Base-by-base conservation (phyloP, 2,113 vertebrate species). In the Hippocampus abdominalis region DNA sequence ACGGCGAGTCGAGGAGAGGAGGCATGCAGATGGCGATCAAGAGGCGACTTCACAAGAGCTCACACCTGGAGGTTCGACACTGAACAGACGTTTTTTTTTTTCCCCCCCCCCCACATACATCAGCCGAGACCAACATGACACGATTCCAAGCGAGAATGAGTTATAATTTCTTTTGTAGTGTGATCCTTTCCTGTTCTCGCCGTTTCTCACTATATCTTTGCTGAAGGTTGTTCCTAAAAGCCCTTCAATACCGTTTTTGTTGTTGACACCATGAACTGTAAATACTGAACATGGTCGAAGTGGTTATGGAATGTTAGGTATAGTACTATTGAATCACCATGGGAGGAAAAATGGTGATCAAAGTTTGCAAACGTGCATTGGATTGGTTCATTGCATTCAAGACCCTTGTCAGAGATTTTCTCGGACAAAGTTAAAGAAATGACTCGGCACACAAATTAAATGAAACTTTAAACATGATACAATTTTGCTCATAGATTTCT, bases 1-100 rank as follows among this genome's bases (percentile, higher is more conserved):
- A 46, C 32, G 42, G 60, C 54, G 65, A 76, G 72, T 69, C 32
- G 62, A 44, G 39, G 70, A 75, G 73, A 71, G 73, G 56, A 77
- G 72, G 59, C 6, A 65, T 48, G 36, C 68, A 64, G 68, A 69
- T 4, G 9, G 63, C 23, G 29, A 79, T 81, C 72, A 79, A 64
- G 57, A 39, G 42, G 65, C 61, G 25, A 75, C 36, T 66, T 72
- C 54, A 73, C 48, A 70, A 62, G 40, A 64, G 65, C 36, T 29
- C 51, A 66, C 68, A 71, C 68, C 68, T 67, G 70, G 69, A 72
- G 73, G 54, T 68, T 54, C 46, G 18, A 39, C n/a, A 69, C 69
- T 49, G 29, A 75, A 74, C 46, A 51, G 39, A 57, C 65, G 7
- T 49, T 25, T 67, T 70, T 63, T 54, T 72, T 18, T 44, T 71